Evolutionary conservation across 2,113 vertebrate species (phyloP).

Genomic region (Pachypanchax playfairii): DNA sequence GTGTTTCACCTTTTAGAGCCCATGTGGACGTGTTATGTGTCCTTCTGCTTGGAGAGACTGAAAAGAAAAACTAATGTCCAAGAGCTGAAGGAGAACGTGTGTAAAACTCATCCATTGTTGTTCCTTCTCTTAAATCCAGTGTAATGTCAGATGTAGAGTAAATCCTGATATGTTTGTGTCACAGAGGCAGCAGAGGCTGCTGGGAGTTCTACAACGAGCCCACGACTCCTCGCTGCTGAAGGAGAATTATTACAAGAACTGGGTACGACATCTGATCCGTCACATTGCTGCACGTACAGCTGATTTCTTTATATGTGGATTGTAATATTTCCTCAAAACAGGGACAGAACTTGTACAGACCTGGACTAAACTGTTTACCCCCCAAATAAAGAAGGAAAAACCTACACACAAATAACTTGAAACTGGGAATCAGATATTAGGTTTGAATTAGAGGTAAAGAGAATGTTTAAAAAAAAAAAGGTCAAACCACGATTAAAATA

Average conservation of each 20-base stretch:
- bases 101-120: background rate
- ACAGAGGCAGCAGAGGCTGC: constrained; percentile 86
- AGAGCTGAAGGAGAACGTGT: constrained; percentile 86
- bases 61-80: constrained; percentile 89
- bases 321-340: too few relatives aligned
- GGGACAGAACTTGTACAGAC: too few relatives aligned
- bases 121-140: background rate
- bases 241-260: constrained; percentile 86
- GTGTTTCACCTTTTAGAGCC: constrained; percentile 75
- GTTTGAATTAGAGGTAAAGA: too few relatives aligned
- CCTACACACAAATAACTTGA: too few relatives aligned
- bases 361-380: too few relatives aligned
- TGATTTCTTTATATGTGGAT: too few relatives aligned
- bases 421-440: too few relatives aligned
- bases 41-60: constrained; percentile 87
- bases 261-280: constrained; percentile 86
- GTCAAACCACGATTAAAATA: too few relatives aligned
- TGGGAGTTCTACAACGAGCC: constrained; percentile 81
- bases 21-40: constrained; percentile 92
- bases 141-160: background rate
- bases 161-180: constrained; percentile 19
- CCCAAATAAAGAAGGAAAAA: too few relatives aligned
- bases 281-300: too few relatives aligned
- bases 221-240: constrained; percentile 82
- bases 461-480: too few relatives aligned